These are phyloP conservation scores for Etheostoma spectabile DNA, from an alignment of 2,113 vertebrate genomes.

Conservation along the genomic window DNA sequence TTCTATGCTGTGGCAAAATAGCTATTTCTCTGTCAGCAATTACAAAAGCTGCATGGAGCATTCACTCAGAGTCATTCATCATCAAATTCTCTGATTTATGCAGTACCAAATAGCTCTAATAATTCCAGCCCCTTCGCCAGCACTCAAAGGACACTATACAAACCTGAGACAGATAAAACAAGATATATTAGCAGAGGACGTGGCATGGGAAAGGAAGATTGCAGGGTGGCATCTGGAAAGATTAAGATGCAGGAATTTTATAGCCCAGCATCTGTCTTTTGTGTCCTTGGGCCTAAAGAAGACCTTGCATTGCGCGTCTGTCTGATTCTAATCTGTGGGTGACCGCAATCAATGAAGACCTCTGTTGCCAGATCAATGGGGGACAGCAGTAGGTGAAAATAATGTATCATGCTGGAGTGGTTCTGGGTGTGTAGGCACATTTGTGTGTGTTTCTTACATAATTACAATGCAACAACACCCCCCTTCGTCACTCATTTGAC, in stretches of 20 bases:
- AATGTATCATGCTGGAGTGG: slow-evolving; percentile 47
- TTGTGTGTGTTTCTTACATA: slow-evolving; percentile 31
- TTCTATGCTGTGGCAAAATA: slow-evolving; percentile 40
- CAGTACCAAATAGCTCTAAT: slow-evolving; percentile 58
- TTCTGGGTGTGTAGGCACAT: slow-evolving; percentile 11
- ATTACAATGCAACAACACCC: slow-evolving; percentile 22
- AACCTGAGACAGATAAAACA: slow-evolving; percentile 40
- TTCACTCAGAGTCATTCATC: slow-evolving; percentile 65
- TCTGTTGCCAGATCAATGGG: slow-evolving; percentile 64
- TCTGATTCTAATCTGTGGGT: slow-evolving; percentile 64
- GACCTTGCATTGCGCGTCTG: slow-evolving; percentile 33
- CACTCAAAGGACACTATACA: slow-evolving; percentile 52
- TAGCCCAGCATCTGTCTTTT: slow-evolving; percentile 44
- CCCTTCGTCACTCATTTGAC: slow-evolving; percentile 11
- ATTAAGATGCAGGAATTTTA: slow-evolving; percentile 50
- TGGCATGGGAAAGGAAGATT: slow-evolving; percentile 1
- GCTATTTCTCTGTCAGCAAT: slow-evolving; percentile 55
- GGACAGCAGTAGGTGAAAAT: slow-evolving; percentile 56
- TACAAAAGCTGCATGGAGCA: slow-evolving; percentile 38
- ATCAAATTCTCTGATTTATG: slow-evolving; percentile 70
- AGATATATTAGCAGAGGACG: slow-evolving; percentile 34
- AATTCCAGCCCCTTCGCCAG: slow-evolving; percentile 41
- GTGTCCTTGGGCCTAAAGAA: slow-evolving; percentile 32
- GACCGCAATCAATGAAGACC: slow-evolving; percentile 65
- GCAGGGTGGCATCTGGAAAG: slow-evolving; percentile 40